phyloP scores from a whole-genome alignment of 1,140 invertebrate species.

The Drosophila erecta region DNA sequence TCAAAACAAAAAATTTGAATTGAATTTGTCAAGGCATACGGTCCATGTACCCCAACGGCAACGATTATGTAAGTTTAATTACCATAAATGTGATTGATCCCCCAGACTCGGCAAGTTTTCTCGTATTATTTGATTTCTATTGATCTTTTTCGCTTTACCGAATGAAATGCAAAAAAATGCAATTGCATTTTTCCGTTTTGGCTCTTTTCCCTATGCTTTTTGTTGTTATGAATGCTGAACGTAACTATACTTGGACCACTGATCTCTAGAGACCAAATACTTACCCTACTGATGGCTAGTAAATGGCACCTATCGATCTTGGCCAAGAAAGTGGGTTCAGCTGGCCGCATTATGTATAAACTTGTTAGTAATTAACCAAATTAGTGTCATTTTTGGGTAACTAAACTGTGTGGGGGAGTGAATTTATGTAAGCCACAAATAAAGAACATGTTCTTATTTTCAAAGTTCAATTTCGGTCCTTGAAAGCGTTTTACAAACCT shows the following conservation, averaged over 20 bases:
- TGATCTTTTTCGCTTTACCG: conserved; percentile 49
- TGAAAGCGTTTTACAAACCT: not conserved
- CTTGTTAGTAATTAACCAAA: too few species aligned
- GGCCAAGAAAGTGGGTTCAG: not conserved
- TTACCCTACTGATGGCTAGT: conserved; percentile 48
- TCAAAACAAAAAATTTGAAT: conserved; percentile 72
- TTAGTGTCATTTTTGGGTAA: too few species aligned
- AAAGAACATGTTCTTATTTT: too few species aligned
- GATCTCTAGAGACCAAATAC: conserved; percentile 51
- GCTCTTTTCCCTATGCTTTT: conserved; percentile 17
- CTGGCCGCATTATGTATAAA: not conserved
- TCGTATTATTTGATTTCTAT: conserved; percentile 81
- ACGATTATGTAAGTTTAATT: conserved; percentile 74
- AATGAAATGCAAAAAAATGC: conserved; percentile 80
- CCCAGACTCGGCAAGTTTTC: conserved; percentile 73
- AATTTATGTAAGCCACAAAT: too few species aligned
- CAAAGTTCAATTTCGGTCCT: too few species aligned
- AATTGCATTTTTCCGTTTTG: conserved; percentile 69
- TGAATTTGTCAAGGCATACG: conserved; percentile 72
- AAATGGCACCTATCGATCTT: not conserved
- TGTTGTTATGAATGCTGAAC: conserved; percentile 68
- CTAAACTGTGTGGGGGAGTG: too few species aligned
- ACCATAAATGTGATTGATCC: conserved; percentile 82
- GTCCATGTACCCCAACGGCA: conserved; percentile 3
- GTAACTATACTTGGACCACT: conserved; percentile 47